Conservation (phyloP, 2,113 vertebrate species). For the Orientallactaga bullata region DNA sequence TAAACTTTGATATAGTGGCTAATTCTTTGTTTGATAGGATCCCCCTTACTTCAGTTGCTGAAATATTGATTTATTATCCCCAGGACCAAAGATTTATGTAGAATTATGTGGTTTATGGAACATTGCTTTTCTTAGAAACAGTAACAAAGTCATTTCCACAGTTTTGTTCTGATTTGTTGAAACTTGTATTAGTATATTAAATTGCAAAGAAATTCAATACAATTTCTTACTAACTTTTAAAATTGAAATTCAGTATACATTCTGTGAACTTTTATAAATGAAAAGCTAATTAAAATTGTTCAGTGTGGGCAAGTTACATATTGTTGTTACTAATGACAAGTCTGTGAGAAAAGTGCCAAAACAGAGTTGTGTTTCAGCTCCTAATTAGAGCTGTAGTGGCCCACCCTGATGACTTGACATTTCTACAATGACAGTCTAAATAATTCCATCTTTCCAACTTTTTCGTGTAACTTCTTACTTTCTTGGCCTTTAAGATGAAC, state of each 20-base stretch:
- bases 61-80: neutral
- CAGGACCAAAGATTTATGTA: neutral
- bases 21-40: neutral
- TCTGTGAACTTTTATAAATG: neutral
- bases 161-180: neutral
- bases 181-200: neutral
- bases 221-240: conserved; percentile 30
- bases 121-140: neutral
- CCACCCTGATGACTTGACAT: neutral
- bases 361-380: neutral
- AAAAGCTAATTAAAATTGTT: neutral
- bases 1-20: neutral
- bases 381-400: neutral
- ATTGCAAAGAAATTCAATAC: neutral
- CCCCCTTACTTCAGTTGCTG: neutral
- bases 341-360: neutral
- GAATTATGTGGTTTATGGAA: neutral
- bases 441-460: neutral
- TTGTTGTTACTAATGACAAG: neutral
- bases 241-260: neutral
- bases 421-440: neutral
- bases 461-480: neutral
- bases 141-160: neutral
- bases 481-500: neutral
- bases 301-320: neutral